Conservation (phyloP, 92 coral and sea anemone species). For the Siderastrea siderea region DNA sequence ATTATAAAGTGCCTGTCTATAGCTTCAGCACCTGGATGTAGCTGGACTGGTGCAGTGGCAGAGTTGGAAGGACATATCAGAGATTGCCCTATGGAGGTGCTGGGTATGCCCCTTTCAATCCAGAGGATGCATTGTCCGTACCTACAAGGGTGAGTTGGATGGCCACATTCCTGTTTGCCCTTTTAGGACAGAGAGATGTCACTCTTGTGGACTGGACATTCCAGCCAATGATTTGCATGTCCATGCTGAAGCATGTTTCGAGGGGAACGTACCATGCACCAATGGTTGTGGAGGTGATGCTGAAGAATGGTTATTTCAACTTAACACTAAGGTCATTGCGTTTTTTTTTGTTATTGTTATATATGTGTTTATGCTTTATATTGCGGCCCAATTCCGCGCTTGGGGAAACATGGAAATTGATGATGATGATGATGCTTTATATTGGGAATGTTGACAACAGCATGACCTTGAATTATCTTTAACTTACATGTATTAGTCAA, state of each 20-base stretch:
- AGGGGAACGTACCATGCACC: not conserved
- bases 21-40: not conserved
- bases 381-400: no score
- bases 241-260: not conserved
- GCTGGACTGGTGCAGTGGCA: not conserved
- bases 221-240: not conserved
- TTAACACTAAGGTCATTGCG: no score
- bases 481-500: no score
- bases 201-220: not conserved
- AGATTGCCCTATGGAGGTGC: not conserved
- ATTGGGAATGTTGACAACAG: no score
- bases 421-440: no score
- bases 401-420: no score
- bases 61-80: not conserved
- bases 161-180: not conserved
- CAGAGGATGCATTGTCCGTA: not conserved
- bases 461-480: no score
- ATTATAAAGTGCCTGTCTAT: not conserved
- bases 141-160: not conserved
- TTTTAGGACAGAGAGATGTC: not conserved
- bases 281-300: not conserved
- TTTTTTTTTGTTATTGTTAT: no score
- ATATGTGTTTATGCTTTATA: no score
- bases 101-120: not conserved
- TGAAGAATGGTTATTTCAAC: no score